phyloP scores from a whole-genome alignment of 1,140 invertebrate genomes.

The Homarus americanus region DNA sequence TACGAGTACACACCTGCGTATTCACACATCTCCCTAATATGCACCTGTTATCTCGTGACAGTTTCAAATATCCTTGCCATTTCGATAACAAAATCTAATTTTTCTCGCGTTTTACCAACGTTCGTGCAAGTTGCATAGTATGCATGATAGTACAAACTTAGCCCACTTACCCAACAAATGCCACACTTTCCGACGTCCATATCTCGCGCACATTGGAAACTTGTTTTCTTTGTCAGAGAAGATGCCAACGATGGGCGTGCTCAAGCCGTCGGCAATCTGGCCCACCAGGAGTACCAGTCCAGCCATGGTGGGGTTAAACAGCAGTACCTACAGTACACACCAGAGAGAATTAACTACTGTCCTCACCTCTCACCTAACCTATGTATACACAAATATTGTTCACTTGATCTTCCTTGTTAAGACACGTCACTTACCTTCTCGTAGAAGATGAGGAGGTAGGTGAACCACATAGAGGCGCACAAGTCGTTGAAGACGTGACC shows the following conservation, averaged over 20 bases:
- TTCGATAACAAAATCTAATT: no score
- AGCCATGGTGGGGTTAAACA: constrained; percentile 79
- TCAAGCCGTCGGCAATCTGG: constrained; percentile 92
- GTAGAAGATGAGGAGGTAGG: constrained; percentile 94
- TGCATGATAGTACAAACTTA: no score
- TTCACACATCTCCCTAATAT: no score
- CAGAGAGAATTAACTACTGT: neutral
- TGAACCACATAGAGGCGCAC: constrained; percentile 98
- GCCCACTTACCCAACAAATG: constrained; percentile 75
- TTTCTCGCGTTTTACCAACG: no score
- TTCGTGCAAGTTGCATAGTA: no score
- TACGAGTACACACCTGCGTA: no score
- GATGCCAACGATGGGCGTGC: constrained; percentile 93
- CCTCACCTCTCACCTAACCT: no score
- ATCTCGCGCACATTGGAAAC: constrained; percentile 66
- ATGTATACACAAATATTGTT: no score
- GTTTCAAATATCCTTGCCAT: no score
- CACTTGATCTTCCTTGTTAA: no score
- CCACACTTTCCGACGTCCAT: constrained; percentile 76
- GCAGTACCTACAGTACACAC: constrained; percentile 20
- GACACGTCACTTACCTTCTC: constrained; percentile 83
- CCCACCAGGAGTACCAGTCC: constrained; percentile 90
- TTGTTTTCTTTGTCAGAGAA: constrained; percentile 87
- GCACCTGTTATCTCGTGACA: no score
- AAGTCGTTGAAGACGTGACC: constrained; percentile 96